Conservation (phyloP, 2,113 vertebrate species). For the Trogon melanurus region DNA sequence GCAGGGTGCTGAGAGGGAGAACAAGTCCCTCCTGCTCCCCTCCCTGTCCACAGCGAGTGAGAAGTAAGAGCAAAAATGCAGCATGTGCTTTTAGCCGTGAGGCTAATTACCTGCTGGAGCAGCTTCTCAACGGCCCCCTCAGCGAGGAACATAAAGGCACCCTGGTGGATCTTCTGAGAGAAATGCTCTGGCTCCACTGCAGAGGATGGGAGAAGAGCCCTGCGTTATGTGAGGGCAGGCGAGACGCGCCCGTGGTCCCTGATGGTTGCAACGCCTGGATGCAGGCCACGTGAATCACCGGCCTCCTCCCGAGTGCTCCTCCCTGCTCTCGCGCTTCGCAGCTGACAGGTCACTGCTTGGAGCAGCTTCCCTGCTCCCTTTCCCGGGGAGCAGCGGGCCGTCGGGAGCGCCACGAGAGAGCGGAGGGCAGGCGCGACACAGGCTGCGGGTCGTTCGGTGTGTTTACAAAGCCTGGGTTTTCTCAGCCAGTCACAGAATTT, state of each 20-base stretch:
- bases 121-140: not conserved
- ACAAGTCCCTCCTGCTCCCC: not conserved
- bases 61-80: not conserved
- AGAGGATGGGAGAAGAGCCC: not conserved
- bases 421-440: not conserved
- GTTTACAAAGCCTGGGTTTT: not conserved
- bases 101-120: not conserved
- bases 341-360: not conserved
- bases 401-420: rapidly evolving
- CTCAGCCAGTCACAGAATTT: not conserved
- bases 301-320: not conserved
- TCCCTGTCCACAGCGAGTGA: not conserved
- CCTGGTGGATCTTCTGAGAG: not conserved
- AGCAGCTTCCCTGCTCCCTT: not conserved
- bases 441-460: too few relatives aligned
- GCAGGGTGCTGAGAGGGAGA: not conserved
- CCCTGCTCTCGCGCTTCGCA: not conserved
- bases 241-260: not conserved
- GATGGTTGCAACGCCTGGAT: not conserved
- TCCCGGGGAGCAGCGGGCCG: rapidly evolving
- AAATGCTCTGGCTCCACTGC: not conserved
- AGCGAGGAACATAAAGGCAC: not conserved
- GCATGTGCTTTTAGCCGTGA: not conserved
- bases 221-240: not conserved
- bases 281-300: not conserved